Evolutionary conservation across 2,888 invertebrate species (phyloP), one percentile per base, ranked within the genome.

Genomic region (Papilio protenor): DNA sequence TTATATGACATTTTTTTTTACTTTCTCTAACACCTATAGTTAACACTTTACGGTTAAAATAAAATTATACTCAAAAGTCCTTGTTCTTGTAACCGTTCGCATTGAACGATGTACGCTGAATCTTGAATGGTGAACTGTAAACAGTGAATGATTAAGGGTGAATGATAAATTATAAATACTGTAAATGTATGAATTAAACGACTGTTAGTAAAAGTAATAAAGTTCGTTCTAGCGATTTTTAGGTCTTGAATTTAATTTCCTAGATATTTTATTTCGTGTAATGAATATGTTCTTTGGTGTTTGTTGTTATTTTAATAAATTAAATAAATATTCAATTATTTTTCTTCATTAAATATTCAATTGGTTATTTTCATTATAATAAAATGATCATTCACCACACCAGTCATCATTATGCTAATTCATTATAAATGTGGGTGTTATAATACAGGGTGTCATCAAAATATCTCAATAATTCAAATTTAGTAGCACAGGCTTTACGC

Each of bases 391-490:
- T 78, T 75, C 64, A 64, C 77, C 23, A 70, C 70, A 73, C 57
- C 73, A 27, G 21, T 47, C 16, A 40, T 40, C 75, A 33, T 71
- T 77, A 78, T 75, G 77, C 59, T 49, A 71, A 75, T 64, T n/a
- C 69, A 64, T n/a, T 71, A 75, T 21, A 78, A 78, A 71, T 70
- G 52, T 23, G 18, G 57, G 45, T 59, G 55, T 40, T 64, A 55
- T 75, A 77, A 77, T 70, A 47, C 71, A 70, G 18, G 59, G 40
- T 77, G 77, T 77, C 77, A 74, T 77, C 73, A 61, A 59, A 77
- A 77, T 74, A 70, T 59, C 69, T 69, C 49, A 69, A 70, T 70
- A 77, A 77, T 74, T 70, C 70, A 59, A 59, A 74, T 74, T 77
- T 66, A 74, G 69, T 73, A 59, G 74, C 33, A 16, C 69, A 59